Percentiles rank a stretch among this genome's conserved stretches.
These are phyloP conservation scores for Gerris lacustris DNA, from an alignment of 2,888 invertebrate genomes.

Conservation along the genomic window DNA sequence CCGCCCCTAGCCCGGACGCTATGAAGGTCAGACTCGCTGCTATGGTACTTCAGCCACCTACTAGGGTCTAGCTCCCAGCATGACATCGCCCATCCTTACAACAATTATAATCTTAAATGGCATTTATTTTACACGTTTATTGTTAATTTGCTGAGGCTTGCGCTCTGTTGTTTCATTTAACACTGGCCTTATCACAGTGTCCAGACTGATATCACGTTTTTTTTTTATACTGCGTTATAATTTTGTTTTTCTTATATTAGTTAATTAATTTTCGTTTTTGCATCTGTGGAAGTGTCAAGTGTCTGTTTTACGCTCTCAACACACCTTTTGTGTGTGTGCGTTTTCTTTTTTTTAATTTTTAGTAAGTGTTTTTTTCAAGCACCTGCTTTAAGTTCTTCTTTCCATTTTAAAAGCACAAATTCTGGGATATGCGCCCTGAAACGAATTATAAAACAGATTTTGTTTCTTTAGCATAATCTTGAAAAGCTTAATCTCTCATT, in stretches of 20 bases:
- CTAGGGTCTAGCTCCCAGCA: conserved; percentile 52
- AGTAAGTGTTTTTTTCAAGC: too few relatives aligned
- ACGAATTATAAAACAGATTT: too few relatives aligned
- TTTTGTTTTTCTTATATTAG: background rate
- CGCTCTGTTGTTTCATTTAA: background rate
- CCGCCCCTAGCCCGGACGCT: conserved; percentile 56
- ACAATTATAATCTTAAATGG: background rate
- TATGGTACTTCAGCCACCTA: conserved; percentile 78
- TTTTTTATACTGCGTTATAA: background rate
- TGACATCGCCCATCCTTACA: conserved; percentile 1
- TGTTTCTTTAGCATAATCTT: too few relatives aligned
- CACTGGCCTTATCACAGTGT: background rate
- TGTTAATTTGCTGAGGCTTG: background rate
- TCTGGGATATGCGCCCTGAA: too few relatives aligned
- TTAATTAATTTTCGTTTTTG: background rate
- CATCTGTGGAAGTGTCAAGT: too few relatives aligned
- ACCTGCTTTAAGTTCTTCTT: too few relatives aligned
- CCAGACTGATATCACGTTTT: background rate
- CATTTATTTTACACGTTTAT: background rate
- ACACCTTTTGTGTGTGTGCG: too few relatives aligned
- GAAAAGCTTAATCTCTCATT: background rate
- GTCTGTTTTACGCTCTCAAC: too few relatives aligned
- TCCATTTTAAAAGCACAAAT: too few relatives aligned
- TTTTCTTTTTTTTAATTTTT: too few relatives aligned
- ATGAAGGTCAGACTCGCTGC: conserved; percentile 84